Evolutionary conservation across 2,113 vertebrate species (phyloP), one percentile per base, ranked within the genome.

Genomic region (Romanogobio albipinnatus): DNA sequence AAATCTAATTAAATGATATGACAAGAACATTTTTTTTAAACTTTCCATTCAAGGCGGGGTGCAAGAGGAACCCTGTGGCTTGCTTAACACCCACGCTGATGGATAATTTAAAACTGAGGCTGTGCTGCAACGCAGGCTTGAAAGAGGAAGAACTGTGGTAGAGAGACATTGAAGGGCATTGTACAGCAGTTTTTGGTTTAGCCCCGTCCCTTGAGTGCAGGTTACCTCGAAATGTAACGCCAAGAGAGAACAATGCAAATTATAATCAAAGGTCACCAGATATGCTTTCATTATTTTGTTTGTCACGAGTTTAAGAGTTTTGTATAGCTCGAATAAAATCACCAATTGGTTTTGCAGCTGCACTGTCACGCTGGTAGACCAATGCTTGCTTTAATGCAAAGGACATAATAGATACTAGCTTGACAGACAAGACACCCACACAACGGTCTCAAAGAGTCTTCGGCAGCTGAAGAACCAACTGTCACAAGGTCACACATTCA

Each of bases 71-170:
- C 87, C 56, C 47, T 82, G 85, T 84, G 87, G 87, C 78, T 87
- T 83, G 51, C 74, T 53, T 82, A 79, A 84, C 81, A 75, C 88
- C 81, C 68, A 91, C 88, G 26, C 78, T 66, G 15, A 84, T 59
- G 85, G 82, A 85, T 90, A 62, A 85, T 84, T 91, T 88, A 89
- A 90, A 88, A 90, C 80, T 68, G 64, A 79, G 83, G 81, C 74
- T 45, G 47, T 70, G 80, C 47, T 47, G 33, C 33, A 84, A 56
- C 68, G 81, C 43, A 81, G 24, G 17, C 56, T 66, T 76, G 83
- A 90, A 92, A 90, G 90, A 90, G 89, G 90, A 92, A 92, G 86
- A 86, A 81, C 9, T 45, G 43, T 56, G 64, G 53, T 51, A 68
- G 56, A 61, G 26, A 83, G 81, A 89, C 78, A 81, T 78, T 73